Percentiles rank a stretch among this genome's conserved stretches.
phyloP scores from a whole-genome alignment of 2,797 vertebrate genomes.

The Mormyrus hasselquistii region DNA sequence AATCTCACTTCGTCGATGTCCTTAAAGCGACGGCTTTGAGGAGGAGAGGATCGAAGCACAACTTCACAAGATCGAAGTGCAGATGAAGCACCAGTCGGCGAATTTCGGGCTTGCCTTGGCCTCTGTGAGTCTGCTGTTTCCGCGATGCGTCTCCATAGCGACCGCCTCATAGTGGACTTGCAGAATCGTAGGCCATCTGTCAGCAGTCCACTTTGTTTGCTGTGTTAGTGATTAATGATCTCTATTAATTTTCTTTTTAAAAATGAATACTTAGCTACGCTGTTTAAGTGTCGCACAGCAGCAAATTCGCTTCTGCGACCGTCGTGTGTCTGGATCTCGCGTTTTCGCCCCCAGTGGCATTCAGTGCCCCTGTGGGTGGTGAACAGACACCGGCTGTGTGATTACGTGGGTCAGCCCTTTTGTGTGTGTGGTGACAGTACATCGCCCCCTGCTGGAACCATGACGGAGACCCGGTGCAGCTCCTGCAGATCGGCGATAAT shows the following conservation, averaged over 20 bases:
- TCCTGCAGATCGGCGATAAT: conserved; percentile 71
- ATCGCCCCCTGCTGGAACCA: conserved; percentile 91
- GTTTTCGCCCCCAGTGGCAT: neutral
- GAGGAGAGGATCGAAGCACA: conserved; percentile 81
- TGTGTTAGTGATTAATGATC: neutral
- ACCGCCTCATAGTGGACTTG: neutral
- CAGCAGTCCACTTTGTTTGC: neutral
- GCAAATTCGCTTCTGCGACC: neutral
- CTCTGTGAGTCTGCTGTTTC: conserved; percentile 64
- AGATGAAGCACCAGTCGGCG: conserved; percentile 89
- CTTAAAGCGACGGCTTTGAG: conserved; percentile 79
- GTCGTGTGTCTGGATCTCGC: neutral
- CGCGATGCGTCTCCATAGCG: neutral
- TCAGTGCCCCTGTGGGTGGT: neutral
- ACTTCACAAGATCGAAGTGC: conserved; percentile 87
- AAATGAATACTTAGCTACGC: neutral
- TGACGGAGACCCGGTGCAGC: conserved; percentile 82
- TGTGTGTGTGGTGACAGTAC: conserved; percentile 55
- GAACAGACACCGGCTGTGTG: neutral
- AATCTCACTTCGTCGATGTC: neutral
- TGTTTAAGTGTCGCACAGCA: neutral
- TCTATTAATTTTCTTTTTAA: neutral
- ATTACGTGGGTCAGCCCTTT: neutral
- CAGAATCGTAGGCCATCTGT: neutral
- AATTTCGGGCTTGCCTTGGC: conserved; percentile 81